These are phyloP conservation scores for Cebus imitator DNA, from an alignment of 2,113 vertebrate species.

Conservation along the genomic window DNA sequence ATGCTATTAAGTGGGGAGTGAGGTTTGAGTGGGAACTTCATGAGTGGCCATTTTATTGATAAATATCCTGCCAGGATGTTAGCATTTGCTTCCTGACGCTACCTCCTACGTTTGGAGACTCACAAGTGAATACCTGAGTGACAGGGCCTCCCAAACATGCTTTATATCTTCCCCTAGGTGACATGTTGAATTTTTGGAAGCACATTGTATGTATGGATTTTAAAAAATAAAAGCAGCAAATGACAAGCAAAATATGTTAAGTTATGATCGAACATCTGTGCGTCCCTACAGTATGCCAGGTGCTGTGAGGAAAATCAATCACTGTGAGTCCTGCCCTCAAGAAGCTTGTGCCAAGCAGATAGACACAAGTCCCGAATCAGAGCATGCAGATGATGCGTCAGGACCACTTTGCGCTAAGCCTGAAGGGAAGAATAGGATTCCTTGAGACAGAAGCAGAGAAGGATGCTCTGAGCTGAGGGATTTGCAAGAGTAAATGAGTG, in stretches of 20 bases:
- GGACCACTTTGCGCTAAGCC: not conserved
- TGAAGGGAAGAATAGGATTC: not conserved
- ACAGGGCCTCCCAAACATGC: not conserved
- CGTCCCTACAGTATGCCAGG: not conserved
- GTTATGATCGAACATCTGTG: not conserved
- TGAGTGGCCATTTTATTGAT: not conserved
- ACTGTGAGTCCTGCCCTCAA: not conserved
- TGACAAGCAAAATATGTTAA: not conserved
- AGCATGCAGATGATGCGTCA: rapidly evolving
- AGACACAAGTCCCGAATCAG: not conserved
- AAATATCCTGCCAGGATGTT: not conserved
- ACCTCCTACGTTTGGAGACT: not conserved
- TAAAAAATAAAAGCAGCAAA: not conserved
- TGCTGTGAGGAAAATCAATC: not conserved
- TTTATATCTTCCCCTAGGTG: not conserved
- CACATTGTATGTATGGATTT: not conserved
- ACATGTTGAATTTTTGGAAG: not conserved
- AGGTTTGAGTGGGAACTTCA: not conserved
- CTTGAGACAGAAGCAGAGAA: not conserved
- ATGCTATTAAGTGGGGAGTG: not conserved
- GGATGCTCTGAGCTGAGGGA: not conserved
- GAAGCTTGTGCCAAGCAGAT: not conserved
- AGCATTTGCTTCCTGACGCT: not conserved
- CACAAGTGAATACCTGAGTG: not conserved
- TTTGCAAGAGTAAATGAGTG: not conserved